Conservation (phyloP, 2,797 vertebrate genomes). For the Enteromius fasciolatus region DNA sequence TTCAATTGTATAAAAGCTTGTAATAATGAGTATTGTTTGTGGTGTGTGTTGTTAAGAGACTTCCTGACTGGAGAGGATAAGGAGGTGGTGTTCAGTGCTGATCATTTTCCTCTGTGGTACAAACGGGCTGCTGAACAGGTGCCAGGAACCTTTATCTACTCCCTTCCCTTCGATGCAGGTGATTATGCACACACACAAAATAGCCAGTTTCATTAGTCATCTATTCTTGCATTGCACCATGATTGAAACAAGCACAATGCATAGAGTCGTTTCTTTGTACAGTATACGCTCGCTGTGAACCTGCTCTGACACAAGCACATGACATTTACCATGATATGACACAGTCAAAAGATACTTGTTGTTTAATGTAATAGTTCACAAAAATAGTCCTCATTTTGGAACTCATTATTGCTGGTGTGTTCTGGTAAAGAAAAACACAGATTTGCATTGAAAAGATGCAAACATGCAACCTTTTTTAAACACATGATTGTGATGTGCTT, state of each 20-base stretch:
- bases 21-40: slow-evolving; percentile 48
- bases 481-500: too few relatives aligned
- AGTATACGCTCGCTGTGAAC: neutral
- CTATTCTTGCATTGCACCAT: neutral
- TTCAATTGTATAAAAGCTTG: neutral
- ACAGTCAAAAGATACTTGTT: neutral
- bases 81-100: slow-evolving; percentile 96
- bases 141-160: slow-evolving; percentile 95
- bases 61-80: slow-evolving; percentile 95
- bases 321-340: neutral
- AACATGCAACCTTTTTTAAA: too few relatives aligned
- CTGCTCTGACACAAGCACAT: neutral
- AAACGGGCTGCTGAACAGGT: slow-evolving; percentile 96
- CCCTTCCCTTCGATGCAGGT: slow-evolving; percentile 94
- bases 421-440: neutral
- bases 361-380: neutral
- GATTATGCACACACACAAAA: slow-evolving; percentile 36
- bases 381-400: neutral
- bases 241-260: neutral
- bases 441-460: too few relatives aligned
- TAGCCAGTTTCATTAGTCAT: neutral
- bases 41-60: slow-evolving; percentile 87
- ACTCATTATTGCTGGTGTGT: neutral
- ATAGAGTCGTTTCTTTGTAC: neutral
- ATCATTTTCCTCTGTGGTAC: slow-evolving; percentile 98